Base-by-base conservation (phyloP, 1,140 invertebrate genomes). In the Vanessa atalanta region DNA sequence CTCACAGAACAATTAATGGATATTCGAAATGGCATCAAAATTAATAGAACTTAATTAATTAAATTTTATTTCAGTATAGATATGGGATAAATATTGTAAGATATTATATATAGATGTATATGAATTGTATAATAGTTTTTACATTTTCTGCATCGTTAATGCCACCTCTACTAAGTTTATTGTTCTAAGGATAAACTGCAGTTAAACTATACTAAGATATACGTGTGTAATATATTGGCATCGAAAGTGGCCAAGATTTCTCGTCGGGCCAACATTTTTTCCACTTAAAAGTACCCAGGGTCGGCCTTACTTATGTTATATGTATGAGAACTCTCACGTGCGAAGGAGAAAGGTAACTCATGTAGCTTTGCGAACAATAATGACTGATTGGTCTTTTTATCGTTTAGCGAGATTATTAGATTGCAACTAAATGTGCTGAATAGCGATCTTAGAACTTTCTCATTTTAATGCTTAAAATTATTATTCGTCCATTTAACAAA, bases 181-280 rank as follows among this genome's bases (percentile, higher is more conserved):
- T 57, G 16, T 57, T 57, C 53, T 23, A 26, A 16, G 16, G 37
- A 69, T 60, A 69, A 53, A 37, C 43, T 48, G 43, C 13, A 26
- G 37, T 15, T 7, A 69, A 31, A 26, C 43, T 72, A 65, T 72
- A 72, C 31, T n/a, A n/a, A 63, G 14, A 9, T 71, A 65, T 50
- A 72, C 14, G 15, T 55, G 31, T 55, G 31, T 47, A 37, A 65
- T 71, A 67, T 60, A 70, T 63, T 48, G 69, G 37, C 70, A 81
- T 79, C 76, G 80, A 81, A 81, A 81, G 80, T 81, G 78, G 61
- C 71, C 67, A 81, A 79, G 75, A 77, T 76, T 81, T 79, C 80
- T 81, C 69, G 72, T 75, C 73, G 53, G 51, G 57, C 61, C 71
- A 76, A 72, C 72, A 72, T 71, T 75, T 77, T 78, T 76, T 79